These are phyloP conservation scores for Gadopsis bispinosus DNA, from an alignment of 2,797 vertebrate species.

Conservation along the genomic window DNA sequence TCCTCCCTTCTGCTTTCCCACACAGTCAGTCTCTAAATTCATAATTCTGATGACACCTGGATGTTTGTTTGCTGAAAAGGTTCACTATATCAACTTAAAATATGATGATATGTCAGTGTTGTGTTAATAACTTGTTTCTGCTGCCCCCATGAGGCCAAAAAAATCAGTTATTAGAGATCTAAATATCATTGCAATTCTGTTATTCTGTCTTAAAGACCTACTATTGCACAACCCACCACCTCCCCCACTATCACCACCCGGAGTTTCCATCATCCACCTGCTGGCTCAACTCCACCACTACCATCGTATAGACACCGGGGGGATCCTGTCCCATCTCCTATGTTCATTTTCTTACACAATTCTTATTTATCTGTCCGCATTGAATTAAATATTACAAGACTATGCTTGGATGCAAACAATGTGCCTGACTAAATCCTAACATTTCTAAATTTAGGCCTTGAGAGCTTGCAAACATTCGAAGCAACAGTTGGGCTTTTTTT, in stretches of 20 bases:
- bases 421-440: conserved; percentile 1
- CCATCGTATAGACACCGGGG: not conserved
- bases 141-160: not conserved
- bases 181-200: not conserved
- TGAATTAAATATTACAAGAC: conserved; percentile 14
- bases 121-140: not conserved
- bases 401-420: conserved; percentile 11
- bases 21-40: no score
- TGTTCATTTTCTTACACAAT: conserved; percentile 1
- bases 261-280: conserved; percentile 5
- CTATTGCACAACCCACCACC: not conserved
- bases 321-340: conserved; percentile 1
- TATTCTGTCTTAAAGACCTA: not conserved
- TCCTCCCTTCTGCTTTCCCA: no score
- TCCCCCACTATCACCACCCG: not conserved
- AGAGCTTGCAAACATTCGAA: not conserved
- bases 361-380: not conserved
- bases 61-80: no score
- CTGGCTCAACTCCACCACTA: not conserved
- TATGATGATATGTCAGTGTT: not conserved
- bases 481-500: not conserved
- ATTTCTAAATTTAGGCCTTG: not conserved
- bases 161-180: not conserved
- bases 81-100: not conserved
- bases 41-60: no score